These are phyloP conservation scores for Meloidogyne floridensis DNA, from an alignment of 1,140 invertebrate species.

Conservation along the genomic window DNA sequence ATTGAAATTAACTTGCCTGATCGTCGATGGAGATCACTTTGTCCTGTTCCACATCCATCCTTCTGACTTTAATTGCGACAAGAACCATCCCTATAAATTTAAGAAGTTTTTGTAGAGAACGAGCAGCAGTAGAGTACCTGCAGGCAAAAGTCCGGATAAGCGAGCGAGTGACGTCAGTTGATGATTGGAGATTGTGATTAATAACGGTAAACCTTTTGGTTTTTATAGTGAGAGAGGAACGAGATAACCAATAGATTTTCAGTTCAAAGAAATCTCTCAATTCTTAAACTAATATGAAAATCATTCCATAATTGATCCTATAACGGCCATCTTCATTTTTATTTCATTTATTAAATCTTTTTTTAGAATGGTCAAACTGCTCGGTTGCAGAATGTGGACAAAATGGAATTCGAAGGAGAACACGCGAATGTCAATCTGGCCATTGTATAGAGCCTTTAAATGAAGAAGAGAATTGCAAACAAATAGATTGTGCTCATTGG, in stretches of 20 bases:
- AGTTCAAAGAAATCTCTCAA: too few species aligned
- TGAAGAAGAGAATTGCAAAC: neutral
- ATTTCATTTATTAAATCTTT: too few species aligned
- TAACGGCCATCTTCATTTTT: too few species aligned
- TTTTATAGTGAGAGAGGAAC: too few species aligned
- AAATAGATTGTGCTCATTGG: neutral
- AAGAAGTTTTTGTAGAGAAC: too few species aligned
- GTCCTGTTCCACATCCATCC: neutral
- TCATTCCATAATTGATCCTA: too few species aligned
- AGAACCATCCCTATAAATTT: neutral
- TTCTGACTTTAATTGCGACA: neutral
- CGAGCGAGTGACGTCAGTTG: neutral
- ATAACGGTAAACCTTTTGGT: neutral
- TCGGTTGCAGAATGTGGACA: neutral
- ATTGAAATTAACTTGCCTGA: neutral
- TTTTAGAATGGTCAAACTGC: neutral
- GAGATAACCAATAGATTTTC: too few species aligned
- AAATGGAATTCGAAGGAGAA: constrained; percentile 26
- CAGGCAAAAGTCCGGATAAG: neutral
- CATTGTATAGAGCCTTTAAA: constrained; percentile 5
- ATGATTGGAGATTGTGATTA: neutral
- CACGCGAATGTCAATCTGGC: constrained; percentile 6
- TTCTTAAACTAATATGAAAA: too few species aligned
- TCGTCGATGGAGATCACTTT: neutral
- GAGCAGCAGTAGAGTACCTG: neutral